Evolutionary conservation across 2,888 invertebrate species (phyloP).

Genomic region (Marronus borbonicus): DNA sequence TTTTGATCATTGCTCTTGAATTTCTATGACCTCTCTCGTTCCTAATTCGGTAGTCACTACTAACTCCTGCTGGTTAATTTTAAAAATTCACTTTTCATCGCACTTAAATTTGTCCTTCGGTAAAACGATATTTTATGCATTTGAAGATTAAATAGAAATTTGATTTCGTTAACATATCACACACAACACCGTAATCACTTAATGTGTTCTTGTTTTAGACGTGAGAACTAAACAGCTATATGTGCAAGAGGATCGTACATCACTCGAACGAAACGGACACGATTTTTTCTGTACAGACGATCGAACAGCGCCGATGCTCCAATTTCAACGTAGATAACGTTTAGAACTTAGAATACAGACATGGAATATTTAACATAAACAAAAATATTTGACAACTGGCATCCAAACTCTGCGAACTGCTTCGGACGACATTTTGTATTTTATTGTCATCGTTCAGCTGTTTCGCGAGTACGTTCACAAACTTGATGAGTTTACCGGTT

Average conservation of each 20-base stretch:
- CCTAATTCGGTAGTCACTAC: constrained; percentile 64
- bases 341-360: constrained; percentile 29
- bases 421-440: constrained; percentile 49
- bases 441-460: constrained; percentile 53
- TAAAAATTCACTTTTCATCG: constrained; percentile 59
- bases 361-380: constrained; percentile 44
- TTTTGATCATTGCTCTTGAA: constrained; percentile 77
- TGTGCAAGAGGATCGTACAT: constrained; percentile 44
- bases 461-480: constrained; percentile 35
- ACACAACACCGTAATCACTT: constrained; percentile 13
- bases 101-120: constrained; percentile 60
- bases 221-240: constrained; percentile 13
- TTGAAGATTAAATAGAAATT: constrained; percentile 48
- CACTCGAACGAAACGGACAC: constrained; percentile 36
- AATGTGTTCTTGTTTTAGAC: constrained; percentile 43
- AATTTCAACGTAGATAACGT: constrained; percentile 2
- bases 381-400: constrained; percentile 51
- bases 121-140: constrained; percentile 55
- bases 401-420: constrained; percentile 47
- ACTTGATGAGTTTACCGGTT: neutral
- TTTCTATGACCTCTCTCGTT: constrained; percentile 57
- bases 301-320: neutral
- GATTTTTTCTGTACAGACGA: neutral
- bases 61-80: constrained; percentile 56
- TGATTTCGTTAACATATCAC: constrained; percentile 49